A percentile compares a stretch with the other conserved stretches of the same genome.
Evolutionary conservation across 2,113 vertebrate species (phyloP).

Genomic region (Toxotes chatareus): DNA sequence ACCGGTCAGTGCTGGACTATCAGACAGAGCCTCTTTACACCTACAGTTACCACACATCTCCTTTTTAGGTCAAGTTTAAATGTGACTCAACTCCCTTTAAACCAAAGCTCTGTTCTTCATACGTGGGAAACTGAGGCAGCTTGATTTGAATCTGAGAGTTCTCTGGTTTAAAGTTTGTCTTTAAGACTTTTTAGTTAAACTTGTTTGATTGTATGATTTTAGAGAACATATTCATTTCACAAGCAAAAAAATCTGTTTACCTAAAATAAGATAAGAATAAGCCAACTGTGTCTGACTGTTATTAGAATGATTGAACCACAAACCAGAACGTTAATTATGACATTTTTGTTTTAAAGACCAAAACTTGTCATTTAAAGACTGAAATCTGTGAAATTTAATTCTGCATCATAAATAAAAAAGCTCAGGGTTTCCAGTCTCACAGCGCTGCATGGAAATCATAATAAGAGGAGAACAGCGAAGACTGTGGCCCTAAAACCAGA

Average conservation of each 20-base stretch:
- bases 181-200: too few relatives aligned
- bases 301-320: background rate
- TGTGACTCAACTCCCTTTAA: background rate
- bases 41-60: slow-evolving; percentile 18
- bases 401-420: background rate
- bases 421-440: too few relatives aligned
- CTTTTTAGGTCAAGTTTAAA: background rate
- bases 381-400: background rate
- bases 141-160: background rate
- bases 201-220: too few relatives aligned
- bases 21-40: slow-evolving; percentile 3
- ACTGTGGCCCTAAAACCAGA: background rate
- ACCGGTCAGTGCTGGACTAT: slow-evolving; percentile 25
- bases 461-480: too few relatives aligned
- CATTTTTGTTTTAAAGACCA: background rate
- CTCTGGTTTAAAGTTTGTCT: too few relatives aligned
- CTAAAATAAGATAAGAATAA: background rate
- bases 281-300: background rate
- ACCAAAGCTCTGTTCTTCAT: slow-evolving; percentile 17
- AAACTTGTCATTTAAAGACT: too few relatives aligned
- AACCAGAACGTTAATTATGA: background rate
- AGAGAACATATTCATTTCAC: too few relatives aligned
- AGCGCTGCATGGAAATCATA: background rate
- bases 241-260: too few relatives aligned
- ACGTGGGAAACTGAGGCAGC: background rate